Evolutionary conservation across 2,888 invertebrate genomes (phyloP).

Genomic region (Frankliniella intonsa): DNA sequence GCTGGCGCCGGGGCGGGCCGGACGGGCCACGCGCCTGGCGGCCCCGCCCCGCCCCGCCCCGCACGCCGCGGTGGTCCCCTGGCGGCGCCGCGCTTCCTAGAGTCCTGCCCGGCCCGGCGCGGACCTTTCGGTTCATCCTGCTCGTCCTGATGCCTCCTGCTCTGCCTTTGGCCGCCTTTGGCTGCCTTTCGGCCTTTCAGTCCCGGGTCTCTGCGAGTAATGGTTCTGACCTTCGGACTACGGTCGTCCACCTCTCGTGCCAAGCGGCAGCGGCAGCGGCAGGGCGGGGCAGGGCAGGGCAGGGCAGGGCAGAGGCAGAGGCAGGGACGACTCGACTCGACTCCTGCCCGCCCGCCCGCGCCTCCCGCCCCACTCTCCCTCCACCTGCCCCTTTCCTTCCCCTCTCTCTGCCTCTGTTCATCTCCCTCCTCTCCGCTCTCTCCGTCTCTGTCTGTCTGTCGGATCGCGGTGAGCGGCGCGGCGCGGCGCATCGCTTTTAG

Average conservation of each 20-base stretch:
- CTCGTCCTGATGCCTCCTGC: too few species aligned
- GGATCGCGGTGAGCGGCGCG: neutral
- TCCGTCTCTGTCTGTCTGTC: neutral
- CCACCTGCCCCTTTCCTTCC: neutral
- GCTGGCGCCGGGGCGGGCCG: too few species aligned
- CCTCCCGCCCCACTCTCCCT: neutral
- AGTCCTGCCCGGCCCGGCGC: too few species aligned
- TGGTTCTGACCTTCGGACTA: slow-evolving; percentile 19
- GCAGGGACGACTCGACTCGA: neutral
- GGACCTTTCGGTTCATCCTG: too few species aligned
- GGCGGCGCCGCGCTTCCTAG: too few species aligned
- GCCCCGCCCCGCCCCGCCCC: too few species aligned
- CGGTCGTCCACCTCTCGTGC: slow-evolving; percentile 13
- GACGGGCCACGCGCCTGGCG: too few species aligned
- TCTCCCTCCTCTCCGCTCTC: neutral
- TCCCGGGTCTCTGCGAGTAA: neutral
- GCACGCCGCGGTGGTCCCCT: too few species aligned
- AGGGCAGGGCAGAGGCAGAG: neutral
- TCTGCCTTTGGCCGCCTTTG: neutral
- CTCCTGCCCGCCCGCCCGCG: neutral
- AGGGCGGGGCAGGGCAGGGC: neutral
- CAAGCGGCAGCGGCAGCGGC: neutral
- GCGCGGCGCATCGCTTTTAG: neutral
- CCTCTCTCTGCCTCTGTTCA: neutral
- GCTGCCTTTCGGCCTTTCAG: neutral